These are phyloP conservation scores for Argyresthia albistria DNA, from an alignment of 2,888 invertebrate genomes.

Conservation along the genomic window DNA sequence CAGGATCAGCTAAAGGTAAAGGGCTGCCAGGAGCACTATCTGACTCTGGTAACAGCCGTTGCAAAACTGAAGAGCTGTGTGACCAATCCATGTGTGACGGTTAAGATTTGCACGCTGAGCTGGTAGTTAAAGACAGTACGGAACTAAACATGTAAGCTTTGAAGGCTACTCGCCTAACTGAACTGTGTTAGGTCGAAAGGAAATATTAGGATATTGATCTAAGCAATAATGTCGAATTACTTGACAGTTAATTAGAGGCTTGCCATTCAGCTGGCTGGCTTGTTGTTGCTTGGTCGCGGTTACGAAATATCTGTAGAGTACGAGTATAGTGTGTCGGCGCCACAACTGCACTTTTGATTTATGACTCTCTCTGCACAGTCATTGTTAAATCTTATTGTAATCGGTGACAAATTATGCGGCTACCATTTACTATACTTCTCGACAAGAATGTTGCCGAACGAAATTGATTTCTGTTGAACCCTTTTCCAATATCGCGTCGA, in stretches of 20 bases:
- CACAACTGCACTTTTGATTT: conserved; percentile 53
- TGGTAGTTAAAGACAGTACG: no score
- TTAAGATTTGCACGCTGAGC: background rate
- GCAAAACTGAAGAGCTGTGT: conserved; percentile 16
- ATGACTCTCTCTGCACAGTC: conserved; percentile 23
- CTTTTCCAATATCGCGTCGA: no score
- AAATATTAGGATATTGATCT: conserved; percentile 23
- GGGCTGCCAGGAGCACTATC: conserved; percentile 8
- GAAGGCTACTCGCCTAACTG: background rate
- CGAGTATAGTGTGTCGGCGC: conserved; percentile 30
- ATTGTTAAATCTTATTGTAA: conserved; percentile 43
- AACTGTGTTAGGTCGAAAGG: background rate
- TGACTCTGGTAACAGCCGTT: conserved; percentile 31
- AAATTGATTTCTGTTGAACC: background rate
- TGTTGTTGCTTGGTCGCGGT: conserved; percentile 34
- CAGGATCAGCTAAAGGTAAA: conserved; percentile 6
- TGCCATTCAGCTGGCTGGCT: conserved; percentile 43
- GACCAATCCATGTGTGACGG: conserved; percentile 3
- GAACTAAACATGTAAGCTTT: background rate
- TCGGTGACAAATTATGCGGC: conserved; percentile 56
- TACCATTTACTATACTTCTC: conserved; percentile 30
- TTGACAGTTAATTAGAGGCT: conserved; percentile 64
- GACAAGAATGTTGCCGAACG: conserved; percentile 4
- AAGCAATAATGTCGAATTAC: conserved; percentile 53
- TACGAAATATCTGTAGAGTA: conserved; percentile 40